These are phyloP conservation scores for Porites divaricata DNA, from an alignment of 92 coral and sea anemone genomes.

Conservation along the genomic window DNA sequence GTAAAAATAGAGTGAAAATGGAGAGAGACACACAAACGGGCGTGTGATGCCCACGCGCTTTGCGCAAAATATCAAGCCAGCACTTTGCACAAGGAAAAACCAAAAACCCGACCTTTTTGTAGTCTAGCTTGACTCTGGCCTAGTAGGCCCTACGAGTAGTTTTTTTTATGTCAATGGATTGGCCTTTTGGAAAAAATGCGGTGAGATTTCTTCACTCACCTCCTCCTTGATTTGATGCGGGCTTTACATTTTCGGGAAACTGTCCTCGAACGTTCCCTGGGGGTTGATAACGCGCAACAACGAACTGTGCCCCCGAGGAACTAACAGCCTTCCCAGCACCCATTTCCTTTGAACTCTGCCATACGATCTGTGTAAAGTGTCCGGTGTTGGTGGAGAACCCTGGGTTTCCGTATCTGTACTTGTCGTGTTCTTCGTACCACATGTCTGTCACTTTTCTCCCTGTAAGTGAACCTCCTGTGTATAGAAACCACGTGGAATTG, in stretches of 20 bases:
- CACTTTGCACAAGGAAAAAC: too few species aligned
- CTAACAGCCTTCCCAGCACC: slow-evolving; percentile 96
- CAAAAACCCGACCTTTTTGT: too few species aligned
- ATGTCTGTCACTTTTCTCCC: slow-evolving; percentile 93
- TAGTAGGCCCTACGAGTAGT: too few species aligned
- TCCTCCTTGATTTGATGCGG: slow-evolving; percentile 70
- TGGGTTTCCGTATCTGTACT: slow-evolving; percentile 81
- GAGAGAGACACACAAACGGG: too few species aligned
- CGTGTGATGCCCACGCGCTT: too few species aligned
- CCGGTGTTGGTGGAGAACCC: slow-evolving; percentile 91
- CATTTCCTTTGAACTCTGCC: slow-evolving; percentile 90
- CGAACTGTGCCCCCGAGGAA: slow-evolving; percentile 92
- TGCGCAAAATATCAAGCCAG: too few species aligned
- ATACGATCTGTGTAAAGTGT: slow-evolving; percentile 95
- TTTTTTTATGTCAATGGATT: too few species aligned
- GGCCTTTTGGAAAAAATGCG: too few species aligned
- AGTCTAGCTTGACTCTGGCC: too few species aligned
- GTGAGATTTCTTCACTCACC: slow-evolving; percentile 16
- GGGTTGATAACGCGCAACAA: slow-evolving; percentile 95
- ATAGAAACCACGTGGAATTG: not conserved
- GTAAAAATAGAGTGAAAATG: too few species aligned
- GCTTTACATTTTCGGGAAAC: slow-evolving; percentile 93
- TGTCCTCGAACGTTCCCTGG: slow-evolving; percentile 94
- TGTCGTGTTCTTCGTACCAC: slow-evolving; percentile 98
- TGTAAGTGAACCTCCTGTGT: slow-evolving; percentile 84